A percentile compares a stretch with the other conserved stretches of the same genome.
These are phyloP conservation scores for Epinephelus cyanopodus DNA, from an alignment of 2,113 vertebrate species.

Conservation along the genomic window DNA sequence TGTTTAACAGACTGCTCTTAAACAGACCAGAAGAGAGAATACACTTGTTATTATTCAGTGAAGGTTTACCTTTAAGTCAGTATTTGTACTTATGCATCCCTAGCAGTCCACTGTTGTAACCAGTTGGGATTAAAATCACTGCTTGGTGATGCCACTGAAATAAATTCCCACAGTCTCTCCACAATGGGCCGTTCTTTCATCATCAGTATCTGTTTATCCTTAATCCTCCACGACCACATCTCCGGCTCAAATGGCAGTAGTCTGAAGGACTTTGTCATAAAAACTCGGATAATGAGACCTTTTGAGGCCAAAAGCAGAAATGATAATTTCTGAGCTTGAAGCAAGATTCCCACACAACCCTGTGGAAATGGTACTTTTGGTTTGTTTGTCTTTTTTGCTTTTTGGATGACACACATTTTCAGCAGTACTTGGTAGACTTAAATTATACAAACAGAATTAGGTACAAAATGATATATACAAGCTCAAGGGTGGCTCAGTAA, in stretches of 20 bases:
- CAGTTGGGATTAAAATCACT: neutral
- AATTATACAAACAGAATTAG: neutral
- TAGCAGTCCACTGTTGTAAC: neutral
- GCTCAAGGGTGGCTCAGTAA: neutral
- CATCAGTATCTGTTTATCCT: conserved; percentile 21
- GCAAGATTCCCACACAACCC: conserved; percentile 10
- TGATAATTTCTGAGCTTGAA: conserved; percentile 11
- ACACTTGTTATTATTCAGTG: neutral
- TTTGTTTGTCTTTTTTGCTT: neutral
- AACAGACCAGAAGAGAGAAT: neutral
- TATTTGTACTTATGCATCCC: neutral
- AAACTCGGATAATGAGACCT: conserved; percentile 29
- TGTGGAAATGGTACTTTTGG: conserved; percentile 1
- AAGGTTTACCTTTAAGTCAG: neutral
- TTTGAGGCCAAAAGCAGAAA: conserved; percentile 24
- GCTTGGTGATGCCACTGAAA: conserved; percentile 25
- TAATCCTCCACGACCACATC: conserved; percentile 34
- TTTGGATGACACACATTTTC: neutral
- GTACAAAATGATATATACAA: neutral
- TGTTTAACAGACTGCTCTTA: neutral
- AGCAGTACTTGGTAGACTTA: neutral
- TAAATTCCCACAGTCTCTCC: conserved; percentile 22
- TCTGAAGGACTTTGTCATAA: conserved; percentile 16
- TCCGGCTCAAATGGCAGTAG: conserved; percentile 20
- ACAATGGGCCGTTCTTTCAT: conserved; percentile 23